These are phyloP conservation scores for Gastracanthus pulcherrimus DNA, from an alignment of 2,888 invertebrate species.

Conservation along the genomic window DNA sequence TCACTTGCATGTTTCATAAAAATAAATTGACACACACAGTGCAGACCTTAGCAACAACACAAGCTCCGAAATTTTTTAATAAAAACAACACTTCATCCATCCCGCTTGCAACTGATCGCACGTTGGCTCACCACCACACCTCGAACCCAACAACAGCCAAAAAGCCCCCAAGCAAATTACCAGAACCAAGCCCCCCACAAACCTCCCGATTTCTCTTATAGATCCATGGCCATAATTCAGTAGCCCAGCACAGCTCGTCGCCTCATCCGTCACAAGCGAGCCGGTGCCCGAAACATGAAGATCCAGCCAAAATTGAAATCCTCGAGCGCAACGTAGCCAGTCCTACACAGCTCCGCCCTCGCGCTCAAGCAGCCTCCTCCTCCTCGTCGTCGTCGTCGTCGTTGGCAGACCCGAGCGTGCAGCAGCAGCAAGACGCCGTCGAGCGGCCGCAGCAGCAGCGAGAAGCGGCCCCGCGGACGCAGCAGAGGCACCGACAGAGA, in stretches of 20 bases:
- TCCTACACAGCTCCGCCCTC: no score
- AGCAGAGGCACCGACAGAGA: neutral
- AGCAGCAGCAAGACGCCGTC: neutral
- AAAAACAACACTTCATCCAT: no score
- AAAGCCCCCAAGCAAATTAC: neutral
- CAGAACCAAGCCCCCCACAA: neutral
- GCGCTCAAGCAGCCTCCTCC: neutral
- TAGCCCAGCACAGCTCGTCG: slow-evolving; percentile 45
- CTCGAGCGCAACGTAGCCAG: neutral
- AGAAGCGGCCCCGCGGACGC: neutral
- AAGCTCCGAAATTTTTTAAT: no score
- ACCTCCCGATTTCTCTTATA: slow-evolving; percentile 66
- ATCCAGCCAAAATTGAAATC: slow-evolving; percentile 65
- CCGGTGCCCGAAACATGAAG: slow-evolving; percentile 66
- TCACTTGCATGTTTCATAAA: no score
- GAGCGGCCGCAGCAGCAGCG: neutral
- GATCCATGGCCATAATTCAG: slow-evolving; percentile 72
- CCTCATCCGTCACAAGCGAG: slow-evolving; percentile 60
- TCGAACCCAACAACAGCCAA: neutral
- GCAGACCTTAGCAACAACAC: no score
- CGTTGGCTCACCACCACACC: no score
- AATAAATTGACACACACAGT: no score
- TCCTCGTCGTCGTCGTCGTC: no score
- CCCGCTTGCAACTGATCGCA: no score
- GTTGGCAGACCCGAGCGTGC: no score